These are phyloP conservation scores for Ostrea edulis DNA, from an alignment of 1,140 invertebrate genomes.

Conservation along the genomic window DNA sequence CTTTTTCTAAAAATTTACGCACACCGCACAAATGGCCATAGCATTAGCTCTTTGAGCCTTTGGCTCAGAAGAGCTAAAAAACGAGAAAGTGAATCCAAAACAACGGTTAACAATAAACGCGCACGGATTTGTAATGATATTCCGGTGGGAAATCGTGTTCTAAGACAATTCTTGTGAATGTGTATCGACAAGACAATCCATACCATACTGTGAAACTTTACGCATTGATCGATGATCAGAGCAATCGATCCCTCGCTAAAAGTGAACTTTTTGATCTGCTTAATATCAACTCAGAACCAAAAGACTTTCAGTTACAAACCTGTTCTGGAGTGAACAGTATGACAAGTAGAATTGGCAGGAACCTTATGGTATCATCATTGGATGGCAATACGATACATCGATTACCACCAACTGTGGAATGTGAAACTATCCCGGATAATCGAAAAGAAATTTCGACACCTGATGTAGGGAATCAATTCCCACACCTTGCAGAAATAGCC, in stretches of 20 bases:
- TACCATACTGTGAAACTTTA: conserved; percentile 3
- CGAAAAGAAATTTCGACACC: conserved; percentile 41
- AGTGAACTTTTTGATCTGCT: conserved; percentile 42
- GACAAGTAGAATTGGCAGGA: conserved; percentile 34
- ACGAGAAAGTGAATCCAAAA: not conserved
- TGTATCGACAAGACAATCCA: conserved; percentile 6
- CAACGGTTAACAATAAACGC: conserved; percentile 41
- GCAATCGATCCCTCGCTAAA: conserved; percentile 41
- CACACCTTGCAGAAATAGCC: conserved; percentile 19
- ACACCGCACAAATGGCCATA: no score
- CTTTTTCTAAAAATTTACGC: no score
- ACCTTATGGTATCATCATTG: conserved; percentile 42
- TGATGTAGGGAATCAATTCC: conserved; percentile 5
- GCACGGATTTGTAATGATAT: conserved; percentile 16
- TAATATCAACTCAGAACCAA: conserved; percentile 6
- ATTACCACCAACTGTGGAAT: conserved; percentile 49
- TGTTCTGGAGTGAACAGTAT: conserved; percentile 41
- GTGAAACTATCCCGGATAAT: conserved; percentile 51
- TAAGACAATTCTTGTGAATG: conserved; percentile 44
- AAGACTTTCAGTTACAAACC: conserved; percentile 42
- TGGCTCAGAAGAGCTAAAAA: no score
- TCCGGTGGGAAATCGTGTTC: conserved; percentile 52
- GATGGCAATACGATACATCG: conserved; percentile 6
- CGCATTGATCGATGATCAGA: conserved; percentile 53
- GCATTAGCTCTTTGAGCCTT: no score